Evolutionary conservation across 1,140 invertebrate species (phyloP).

Genomic region (Drosophila sproati): DNA sequence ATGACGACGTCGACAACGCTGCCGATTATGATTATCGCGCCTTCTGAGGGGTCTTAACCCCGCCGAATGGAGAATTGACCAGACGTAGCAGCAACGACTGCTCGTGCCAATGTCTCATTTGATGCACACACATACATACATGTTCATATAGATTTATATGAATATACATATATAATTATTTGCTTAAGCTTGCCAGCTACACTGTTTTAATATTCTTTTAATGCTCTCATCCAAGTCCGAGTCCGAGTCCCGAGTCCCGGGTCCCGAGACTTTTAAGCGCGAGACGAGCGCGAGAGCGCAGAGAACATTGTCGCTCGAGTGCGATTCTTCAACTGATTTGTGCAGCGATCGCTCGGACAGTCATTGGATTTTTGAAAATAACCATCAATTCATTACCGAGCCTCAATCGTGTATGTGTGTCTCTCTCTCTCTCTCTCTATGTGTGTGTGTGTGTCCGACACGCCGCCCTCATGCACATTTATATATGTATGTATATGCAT

Average conservation of each 20-base stretch:
- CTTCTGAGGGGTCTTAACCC: slow-evolving; percentile 71
- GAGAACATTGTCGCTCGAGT: slow-evolving; percentile 76
- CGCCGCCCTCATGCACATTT: slow-evolving; percentile 65
- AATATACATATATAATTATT: slow-evolving; percentile 15
- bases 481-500: neutral
- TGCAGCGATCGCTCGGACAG: slow-evolving; percentile 80
- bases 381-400: slow-evolving; percentile 78
- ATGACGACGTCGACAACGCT: slow-evolving; percentile 38
- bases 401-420: slow-evolving; percentile 23
- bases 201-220: slow-evolving; percentile 26
- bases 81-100: slow-evolving; percentile 37
- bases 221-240: slow-evolving; percentile 1
- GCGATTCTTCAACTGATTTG: slow-evolving; percentile 83
- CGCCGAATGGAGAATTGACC: slow-evolving; percentile 61
- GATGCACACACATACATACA: neutral
- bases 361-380: slow-evolving; percentile 84
- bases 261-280: neutral
- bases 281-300: slow-evolving; percentile 39
- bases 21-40: slow-evolving; percentile 75
- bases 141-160: slow-evolving; percentile 14
- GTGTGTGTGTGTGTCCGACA: slow-evolving; percentile 46
- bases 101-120: slow-evolving; percentile 29
- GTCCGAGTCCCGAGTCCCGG: neutral
- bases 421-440: neutral
- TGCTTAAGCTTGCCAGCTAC: slow-evolving; percentile 21